Conservation (phyloP, 2,888 invertebrate genomes). For the Drosophila nigricruria region DNA sequence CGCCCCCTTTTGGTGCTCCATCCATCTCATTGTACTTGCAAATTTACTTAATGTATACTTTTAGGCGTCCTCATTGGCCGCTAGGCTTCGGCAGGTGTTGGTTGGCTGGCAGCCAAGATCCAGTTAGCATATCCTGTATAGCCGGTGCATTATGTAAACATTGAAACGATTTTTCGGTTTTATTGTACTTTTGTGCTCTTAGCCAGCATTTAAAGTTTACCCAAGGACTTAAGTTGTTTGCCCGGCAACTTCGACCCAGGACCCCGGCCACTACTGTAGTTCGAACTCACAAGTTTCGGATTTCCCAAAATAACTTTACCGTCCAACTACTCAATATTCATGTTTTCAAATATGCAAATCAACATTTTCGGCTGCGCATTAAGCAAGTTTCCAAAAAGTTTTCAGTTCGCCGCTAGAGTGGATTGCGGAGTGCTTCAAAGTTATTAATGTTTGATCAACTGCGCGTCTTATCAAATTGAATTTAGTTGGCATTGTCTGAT, state of each 20-base stretch:
- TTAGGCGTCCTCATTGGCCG: slow-evolving; percentile 19
- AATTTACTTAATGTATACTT: slow-evolving; percentile 52
- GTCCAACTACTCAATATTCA: slow-evolving; percentile 71
- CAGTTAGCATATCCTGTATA: background rate
- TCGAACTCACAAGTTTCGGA: slow-evolving; percentile 20
- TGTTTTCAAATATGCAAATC: slow-evolving; percentile 76
- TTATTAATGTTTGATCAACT: slow-evolving; percentile 71
- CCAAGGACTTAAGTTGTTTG: slow-evolving; percentile 37
- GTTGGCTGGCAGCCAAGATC: slow-evolving; percentile 19
- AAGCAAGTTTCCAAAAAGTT: slow-evolving; percentile 43
- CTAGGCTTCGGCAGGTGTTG: slow-evolving; percentile 32
- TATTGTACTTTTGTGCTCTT: slow-evolving; percentile 20
- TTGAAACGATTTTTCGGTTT: slow-evolving; percentile 33
- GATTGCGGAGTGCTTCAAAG: slow-evolving; percentile 34
- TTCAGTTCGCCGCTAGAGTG: slow-evolving; percentile 17
- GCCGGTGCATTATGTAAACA: slow-evolving; percentile 46
- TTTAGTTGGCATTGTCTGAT: slow-evolving; percentile 18
- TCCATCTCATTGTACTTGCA: slow-evolving; percentile 60
- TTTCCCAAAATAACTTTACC: slow-evolving; percentile 35
- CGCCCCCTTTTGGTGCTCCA: background rate
- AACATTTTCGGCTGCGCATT: slow-evolving; percentile 34
- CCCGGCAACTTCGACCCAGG: background rate
- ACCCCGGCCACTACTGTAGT: background rate
- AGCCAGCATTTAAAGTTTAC: slow-evolving; percentile 55
- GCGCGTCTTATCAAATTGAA: slow-evolving; percentile 33